A percentile compares a stretch with the other conserved stretches of the same genome.
These are phyloP conservation scores for Horisme vitalbata DNA, from an alignment of 2,888 invertebrate genomes.

Conservation along the genomic window DNA sequence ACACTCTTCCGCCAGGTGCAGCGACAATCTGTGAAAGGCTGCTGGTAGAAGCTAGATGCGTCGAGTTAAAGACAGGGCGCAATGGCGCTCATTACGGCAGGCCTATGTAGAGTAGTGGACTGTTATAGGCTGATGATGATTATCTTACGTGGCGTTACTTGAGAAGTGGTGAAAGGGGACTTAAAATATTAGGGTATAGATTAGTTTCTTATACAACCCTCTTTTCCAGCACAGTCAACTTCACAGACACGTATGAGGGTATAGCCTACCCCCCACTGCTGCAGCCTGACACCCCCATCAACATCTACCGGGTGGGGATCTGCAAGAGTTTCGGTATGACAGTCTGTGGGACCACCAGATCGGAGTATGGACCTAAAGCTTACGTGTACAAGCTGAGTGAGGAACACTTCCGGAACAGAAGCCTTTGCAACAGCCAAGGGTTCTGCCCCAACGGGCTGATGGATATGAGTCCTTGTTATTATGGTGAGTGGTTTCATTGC, in stretches of 20 bases:
- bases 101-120: no score
- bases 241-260: constrained; percentile 90
- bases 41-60: no score
- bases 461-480: constrained; percentile 87
- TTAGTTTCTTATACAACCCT: constrained; percentile 1
- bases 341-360: constrained; percentile 38
- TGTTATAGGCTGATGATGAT: no score
- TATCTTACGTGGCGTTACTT: no score
- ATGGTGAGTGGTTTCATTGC: constrained; percentile 74
- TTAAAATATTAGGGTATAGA: no score
- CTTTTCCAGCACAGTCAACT: constrained; percentile 37
- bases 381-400: constrained; percentile 84
- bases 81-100: no score
- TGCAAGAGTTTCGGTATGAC: constrained; percentile 85
- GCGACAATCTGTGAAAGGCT: no score
- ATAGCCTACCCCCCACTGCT: constrained; percentile 86
- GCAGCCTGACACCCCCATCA: constrained; percentile 73
- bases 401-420: constrained; percentile 82
- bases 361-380: constrained; percentile 80
- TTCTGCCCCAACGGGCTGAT: constrained; percentile 76
- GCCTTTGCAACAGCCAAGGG: constrained; percentile 67
- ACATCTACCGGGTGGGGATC: constrained; percentile 88
- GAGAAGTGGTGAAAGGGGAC: no score
- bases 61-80: no score
- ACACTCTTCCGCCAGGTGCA: no score